These are phyloP conservation scores for Antheraea mylitta DNA, from an alignment of 1,140 invertebrate species.

Conservation along the genomic window DNA sequence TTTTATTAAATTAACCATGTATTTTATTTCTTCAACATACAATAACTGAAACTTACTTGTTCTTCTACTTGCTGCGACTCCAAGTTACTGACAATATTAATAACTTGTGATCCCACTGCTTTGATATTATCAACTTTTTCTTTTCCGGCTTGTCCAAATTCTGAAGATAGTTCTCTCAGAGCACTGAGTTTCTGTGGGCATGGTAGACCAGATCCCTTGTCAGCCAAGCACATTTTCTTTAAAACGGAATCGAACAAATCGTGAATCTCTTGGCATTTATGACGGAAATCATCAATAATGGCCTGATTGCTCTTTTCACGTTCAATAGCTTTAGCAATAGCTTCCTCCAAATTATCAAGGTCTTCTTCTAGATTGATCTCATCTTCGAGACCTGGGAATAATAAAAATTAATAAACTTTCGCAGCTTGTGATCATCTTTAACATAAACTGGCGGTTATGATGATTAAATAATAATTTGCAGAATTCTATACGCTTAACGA, in stretches of 20 bases:
- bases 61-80: constrained; percentile 96
- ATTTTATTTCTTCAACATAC: no score
- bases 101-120: constrained; percentile 84
- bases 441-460: not conserved
- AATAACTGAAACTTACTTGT: constrained; percentile 76
- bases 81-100: constrained; percentile 89
- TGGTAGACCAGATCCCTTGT: constrained; percentile 90
- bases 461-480: no score
- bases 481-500: no score
- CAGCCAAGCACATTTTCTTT: constrained; percentile 88
- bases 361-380: constrained; percentile 86
- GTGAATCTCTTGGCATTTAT: constrained; percentile 86
- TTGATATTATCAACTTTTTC: constrained; percentile 84
- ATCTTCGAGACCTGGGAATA: constrained; percentile 75
- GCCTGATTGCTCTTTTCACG: constrained; percentile 88
- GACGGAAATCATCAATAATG: constrained; percentile 88
- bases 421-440: not conserved
- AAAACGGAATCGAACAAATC: constrained; percentile 89
- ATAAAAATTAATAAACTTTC: constrained; percentile 3
- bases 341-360: constrained; percentile 84
- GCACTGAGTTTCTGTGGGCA: constrained; percentile 88
- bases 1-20: no score
- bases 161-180: constrained; percentile 80
- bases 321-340: constrained; percentile 85
- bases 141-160: constrained; percentile 86